Conservation (phyloP, 2,797 vertebrate genomes). For the Myripristis jacobus region DNA sequence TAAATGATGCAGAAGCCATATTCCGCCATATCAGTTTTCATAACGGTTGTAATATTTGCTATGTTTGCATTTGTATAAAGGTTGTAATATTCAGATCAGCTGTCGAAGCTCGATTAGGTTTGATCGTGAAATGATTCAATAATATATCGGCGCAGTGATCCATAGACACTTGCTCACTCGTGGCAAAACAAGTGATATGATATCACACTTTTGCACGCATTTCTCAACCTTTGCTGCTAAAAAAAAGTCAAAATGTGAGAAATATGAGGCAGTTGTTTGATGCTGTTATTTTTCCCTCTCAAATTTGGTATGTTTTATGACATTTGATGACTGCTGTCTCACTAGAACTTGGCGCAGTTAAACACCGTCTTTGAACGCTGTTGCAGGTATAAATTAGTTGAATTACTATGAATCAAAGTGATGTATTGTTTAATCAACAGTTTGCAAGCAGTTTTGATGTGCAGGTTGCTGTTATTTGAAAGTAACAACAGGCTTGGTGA, state of each 20-base stretch:
- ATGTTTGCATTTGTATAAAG: no score
- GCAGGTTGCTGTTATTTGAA: neutral
- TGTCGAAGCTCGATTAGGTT: neutral
- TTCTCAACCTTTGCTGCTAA: neutral
- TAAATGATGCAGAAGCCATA: neutral
- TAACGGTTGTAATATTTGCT: no score
- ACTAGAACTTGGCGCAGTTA: neutral
- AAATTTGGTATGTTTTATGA: neutral
- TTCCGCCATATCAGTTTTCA: no score
- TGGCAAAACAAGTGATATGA: neutral
- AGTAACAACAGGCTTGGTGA: slow-evolving; percentile 3
- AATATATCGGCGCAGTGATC: neutral
- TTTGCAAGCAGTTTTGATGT: neutral
- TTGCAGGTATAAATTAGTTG: neutral
- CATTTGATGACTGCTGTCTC: neutral
- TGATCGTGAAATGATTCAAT: neutral
- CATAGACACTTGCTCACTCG: neutral
- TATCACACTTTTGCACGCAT: neutral
- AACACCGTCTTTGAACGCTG: neutral
- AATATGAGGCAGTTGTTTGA: neutral
- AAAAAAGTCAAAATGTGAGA: neutral
- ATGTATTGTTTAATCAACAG: neutral
- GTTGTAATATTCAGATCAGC: neutral
- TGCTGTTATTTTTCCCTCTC: neutral
- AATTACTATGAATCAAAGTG: slow-evolving; percentile 22